Evolutionary conservation across 2,888 invertebrate genomes (phyloP).

Genomic region (Drosophila falleni): DNA sequence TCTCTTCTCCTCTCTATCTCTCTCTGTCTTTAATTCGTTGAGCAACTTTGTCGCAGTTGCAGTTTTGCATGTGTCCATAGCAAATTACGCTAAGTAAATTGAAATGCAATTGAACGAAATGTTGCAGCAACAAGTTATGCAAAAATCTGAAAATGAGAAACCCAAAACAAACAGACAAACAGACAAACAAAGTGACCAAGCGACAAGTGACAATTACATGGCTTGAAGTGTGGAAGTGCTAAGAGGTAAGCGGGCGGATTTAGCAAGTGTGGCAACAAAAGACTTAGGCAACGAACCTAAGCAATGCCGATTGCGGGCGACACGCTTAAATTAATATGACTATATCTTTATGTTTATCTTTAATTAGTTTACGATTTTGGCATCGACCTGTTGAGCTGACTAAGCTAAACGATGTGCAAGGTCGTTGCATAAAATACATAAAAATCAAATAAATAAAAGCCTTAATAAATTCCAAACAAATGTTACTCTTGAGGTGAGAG

Average conservation of each 20-base stretch:
- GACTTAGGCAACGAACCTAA: slow-evolving; percentile 77
- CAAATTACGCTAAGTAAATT: slow-evolving; percentile 63
- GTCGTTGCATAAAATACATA: slow-evolving; percentile 81
- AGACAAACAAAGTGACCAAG: slow-evolving; percentile 42
- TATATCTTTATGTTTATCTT: slow-evolving; percentile 18
- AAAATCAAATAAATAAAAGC: slow-evolving; percentile 72
- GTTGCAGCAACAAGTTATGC: slow-evolving; percentile 69
- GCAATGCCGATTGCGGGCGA: slow-evolving; percentile 19
- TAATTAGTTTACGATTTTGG: slow-evolving; percentile 62
- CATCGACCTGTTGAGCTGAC: neutral
- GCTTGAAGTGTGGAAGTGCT: neutral
- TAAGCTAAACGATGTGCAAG: slow-evolving; percentile 69
- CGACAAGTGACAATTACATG: slow-evolving; percentile 50
- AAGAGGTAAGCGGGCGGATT: neutral
- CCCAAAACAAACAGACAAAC: slow-evolving; percentile 35
- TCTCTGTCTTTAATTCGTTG: slow-evolving; percentile 2
- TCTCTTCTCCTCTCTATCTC: neutral
- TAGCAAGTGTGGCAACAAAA: slow-evolving; percentile 47
- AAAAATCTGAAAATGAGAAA: slow-evolving; percentile 51
- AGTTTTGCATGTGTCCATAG: slow-evolving; percentile 59
- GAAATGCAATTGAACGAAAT: slow-evolving; percentile 74
- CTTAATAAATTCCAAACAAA: slow-evolving; percentile 58
- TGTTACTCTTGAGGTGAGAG: slow-evolving; percentile 43
- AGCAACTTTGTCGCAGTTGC: slow-evolving; percentile 25
- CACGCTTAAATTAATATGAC: slow-evolving; percentile 30